Evolutionary conservation across 2,888 invertebrate species (phyloP), one percentile per base, ranked within the genome.

Genomic region (Flexamia atlantica): DNA sequence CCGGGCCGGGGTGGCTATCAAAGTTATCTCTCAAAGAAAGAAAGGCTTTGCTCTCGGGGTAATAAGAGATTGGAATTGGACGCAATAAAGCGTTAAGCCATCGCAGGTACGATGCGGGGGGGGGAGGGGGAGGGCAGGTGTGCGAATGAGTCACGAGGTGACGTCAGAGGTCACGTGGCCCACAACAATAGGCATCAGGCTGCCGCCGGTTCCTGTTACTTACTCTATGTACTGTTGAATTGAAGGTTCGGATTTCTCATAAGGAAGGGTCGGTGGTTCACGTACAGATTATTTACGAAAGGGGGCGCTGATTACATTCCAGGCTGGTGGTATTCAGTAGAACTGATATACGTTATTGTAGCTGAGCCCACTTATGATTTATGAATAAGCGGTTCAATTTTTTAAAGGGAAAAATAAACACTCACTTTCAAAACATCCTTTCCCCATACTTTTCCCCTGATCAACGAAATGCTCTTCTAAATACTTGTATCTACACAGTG

Each of bases 101-200:
- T 30, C 32, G 68, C 68, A 68, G 68, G 68, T 68, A 68, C 68
- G 68, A 17, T 30, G 30, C 5, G 60, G 23, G 60, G 3, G 60
- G 14, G 70, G 14, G 70, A 2, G 5, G 72, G 42, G n/a, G 4
- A 42, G 72, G 72, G 72, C 72, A 72, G 72, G 72, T 72, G 72
- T 72, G 72, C 72, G 72, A 40, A 32, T 72, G 72, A 72, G 40
- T 72, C 72, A 72, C 25, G n/a, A 2, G 57, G n/a, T 72, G 72
- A 72, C 72, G 72, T 72, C 72, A 72, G 14, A 30, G 42, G 40
- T 72, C 72, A 72, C 72, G 72, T 42, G 42, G 1, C 68, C 17
- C 14, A 68, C 68, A 68, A 68, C 68, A 68, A 68, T 68, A 32
- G 68, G 25, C 60, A 60, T 60, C 25, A 23, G 25, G 60, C 60